Evolutionary conservation across 2,113 vertebrate genomes (phyloP).

Genomic region (Nestor notabilis): DNA sequence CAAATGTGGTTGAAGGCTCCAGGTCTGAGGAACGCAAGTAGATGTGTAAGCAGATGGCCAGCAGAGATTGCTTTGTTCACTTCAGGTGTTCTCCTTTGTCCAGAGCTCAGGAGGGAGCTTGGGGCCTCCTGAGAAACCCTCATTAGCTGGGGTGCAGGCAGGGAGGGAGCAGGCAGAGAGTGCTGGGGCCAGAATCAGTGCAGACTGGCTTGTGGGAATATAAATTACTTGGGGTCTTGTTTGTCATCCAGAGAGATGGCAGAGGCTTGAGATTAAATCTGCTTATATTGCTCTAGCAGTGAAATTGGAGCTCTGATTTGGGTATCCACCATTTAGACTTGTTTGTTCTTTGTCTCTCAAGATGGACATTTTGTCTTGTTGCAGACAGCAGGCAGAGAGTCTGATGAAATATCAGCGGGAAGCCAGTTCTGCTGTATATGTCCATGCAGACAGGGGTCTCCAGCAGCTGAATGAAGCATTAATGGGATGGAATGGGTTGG

Average conservation of each 20-base stretch:
- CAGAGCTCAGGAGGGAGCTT: neutral
- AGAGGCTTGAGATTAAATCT: slow-evolving; percentile 9
- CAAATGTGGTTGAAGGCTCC: neutral
- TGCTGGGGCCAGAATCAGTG: neutral
- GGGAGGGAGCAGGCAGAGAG: neutral
- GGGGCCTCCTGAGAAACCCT: neutral
- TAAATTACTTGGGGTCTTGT: neutral
- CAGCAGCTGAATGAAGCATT: neutral
- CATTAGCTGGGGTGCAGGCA: neutral
- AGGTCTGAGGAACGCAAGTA: neutral
- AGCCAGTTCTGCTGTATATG: neutral
- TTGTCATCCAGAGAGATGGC: neutral
- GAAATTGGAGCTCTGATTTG: slow-evolving; percentile 19
- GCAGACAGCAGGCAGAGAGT: neutral
- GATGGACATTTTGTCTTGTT: neutral
- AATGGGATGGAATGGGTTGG: neutral
- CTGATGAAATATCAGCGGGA: neutral
- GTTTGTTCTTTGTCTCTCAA: slow-evolving; percentile 20
- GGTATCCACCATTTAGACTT: neutral
- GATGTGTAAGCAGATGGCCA: neutral
- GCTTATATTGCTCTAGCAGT: neutral
- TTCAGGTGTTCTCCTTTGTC: neutral
- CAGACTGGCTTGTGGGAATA: neutral
- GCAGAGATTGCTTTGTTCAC: neutral
- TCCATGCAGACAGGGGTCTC: neutral